Percentiles rank a stretch among this genome's conserved stretches.
These are phyloP conservation scores for Noctua janthina DNA, from an alignment of 2,888 invertebrate species.

Conservation along the genomic window DNA sequence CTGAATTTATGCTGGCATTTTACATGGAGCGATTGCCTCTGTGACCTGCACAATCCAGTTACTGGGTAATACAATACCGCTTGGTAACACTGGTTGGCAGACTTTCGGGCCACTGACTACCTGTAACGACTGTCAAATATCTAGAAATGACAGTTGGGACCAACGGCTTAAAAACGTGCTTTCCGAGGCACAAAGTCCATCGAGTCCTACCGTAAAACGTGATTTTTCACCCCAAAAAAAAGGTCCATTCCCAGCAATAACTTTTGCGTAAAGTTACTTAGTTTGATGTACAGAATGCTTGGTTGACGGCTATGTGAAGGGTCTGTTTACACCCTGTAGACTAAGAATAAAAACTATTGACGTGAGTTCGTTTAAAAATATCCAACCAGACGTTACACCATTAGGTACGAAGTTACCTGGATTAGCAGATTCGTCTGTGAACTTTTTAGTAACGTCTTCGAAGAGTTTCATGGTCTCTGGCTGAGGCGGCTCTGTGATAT, in stretches of 20 bases:
- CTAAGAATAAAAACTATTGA: too few relatives aligned
- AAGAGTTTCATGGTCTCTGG: slow-evolving; percentile 94
- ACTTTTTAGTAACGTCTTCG: slow-evolving; percentile 93
- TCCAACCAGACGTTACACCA: not conserved
- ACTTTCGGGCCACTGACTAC: not conserved
- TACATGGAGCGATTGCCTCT: too few relatives aligned
- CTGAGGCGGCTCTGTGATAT: slow-evolving; percentile 95
- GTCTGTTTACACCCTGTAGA: too few relatives aligned
- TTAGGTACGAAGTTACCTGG: slow-evolving; percentile 69
- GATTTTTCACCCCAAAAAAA: too few relatives aligned
- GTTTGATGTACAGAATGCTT: too few relatives aligned
- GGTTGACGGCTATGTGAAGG: too few relatives aligned
- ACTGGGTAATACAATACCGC: not conserved
- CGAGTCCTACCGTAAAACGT: too few relatives aligned
- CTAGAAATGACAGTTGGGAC: not conserved
- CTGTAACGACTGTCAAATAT: not conserved
- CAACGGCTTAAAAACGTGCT: not conserved
- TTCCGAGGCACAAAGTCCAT: not conserved
- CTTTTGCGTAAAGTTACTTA: too few relatives aligned
- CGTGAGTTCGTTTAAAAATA: not conserved
- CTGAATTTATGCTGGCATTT: too few relatives aligned
- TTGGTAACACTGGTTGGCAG: not conserved
- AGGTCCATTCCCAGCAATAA: too few relatives aligned
- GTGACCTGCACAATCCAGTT: too few relatives aligned
- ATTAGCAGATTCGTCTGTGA: slow-evolving; percentile 85